phyloP scores from a whole-genome alignment of 2,888 invertebrate genomes.

The Lithophane leautieri region DNA sequence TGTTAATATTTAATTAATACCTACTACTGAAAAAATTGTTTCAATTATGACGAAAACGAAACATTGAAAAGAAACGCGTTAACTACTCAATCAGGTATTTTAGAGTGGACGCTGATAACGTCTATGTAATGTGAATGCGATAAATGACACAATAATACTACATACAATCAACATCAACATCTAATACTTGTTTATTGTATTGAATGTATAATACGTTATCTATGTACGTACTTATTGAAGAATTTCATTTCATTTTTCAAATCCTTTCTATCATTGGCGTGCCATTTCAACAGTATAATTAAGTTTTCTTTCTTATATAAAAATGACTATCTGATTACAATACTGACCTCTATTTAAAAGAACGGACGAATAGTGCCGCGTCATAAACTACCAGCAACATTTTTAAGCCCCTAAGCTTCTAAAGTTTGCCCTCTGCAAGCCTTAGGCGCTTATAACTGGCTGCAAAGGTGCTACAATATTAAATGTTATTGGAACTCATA shows the following conservation, averaged over 20 bases:
- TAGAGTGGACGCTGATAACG: too few species aligned
- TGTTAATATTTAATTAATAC: too few species aligned
- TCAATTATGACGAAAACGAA: background rate
- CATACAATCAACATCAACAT: too few species aligned
- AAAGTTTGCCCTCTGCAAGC: conserved; percentile 8
- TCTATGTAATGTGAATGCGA: too few species aligned
- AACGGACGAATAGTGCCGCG: background rate
- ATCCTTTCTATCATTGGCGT: too few species aligned
- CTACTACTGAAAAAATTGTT: background rate
- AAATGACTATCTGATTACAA: background rate
- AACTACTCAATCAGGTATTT: background rate
- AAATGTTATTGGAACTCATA: conserved; percentile 55
- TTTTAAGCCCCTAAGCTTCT: conserved; percentile 3
- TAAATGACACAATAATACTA: too few species aligned
- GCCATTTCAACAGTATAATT: background rate
- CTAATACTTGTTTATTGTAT: too few species aligned
- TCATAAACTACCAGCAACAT: conserved; percentile 6
- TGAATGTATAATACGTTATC: too few species aligned
- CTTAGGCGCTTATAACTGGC: conserved; percentile 35
- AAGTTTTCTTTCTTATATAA: background rate
- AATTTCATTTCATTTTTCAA: too few species aligned
- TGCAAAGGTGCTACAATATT: conserved; percentile 32
- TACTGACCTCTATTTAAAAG: background rate
- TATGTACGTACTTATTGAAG: too few species aligned
- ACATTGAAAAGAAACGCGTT: background rate